Percentiles rank a stretch among this genome's conserved stretches.
Conservation (phyloP, 2,113 vertebrate species). For the Cisticola juncidis region DNA sequence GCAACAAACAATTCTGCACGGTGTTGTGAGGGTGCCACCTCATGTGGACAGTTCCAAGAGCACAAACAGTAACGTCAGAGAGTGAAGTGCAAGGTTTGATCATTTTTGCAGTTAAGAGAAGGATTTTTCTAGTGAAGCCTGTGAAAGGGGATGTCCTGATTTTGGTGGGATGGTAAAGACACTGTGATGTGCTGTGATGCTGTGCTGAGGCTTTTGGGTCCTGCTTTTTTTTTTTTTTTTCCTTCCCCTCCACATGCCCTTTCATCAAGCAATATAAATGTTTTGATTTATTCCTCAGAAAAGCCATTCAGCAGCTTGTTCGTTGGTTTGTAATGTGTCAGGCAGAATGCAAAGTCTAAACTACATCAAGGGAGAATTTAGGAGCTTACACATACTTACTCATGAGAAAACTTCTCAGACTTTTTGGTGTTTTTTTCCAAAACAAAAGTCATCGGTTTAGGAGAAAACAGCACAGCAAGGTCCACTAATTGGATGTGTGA, state of each 20-base stretch:
- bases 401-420: not conserved
- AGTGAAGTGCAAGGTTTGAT: not conserved
- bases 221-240: not conserved
- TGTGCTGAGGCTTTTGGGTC: not conserved
- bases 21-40: not conserved
- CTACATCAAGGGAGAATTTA: not conserved
- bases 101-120: not conserved
- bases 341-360: not conserved
- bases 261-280: not conserved
- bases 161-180: not conserved
- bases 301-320: not conserved
- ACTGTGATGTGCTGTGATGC: not conserved
- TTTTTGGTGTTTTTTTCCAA: not conserved
- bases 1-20: not conserved
- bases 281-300: not conserved
- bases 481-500: not conserved
- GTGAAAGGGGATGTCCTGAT: not conserved
- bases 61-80: not conserved
- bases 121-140: not conserved
- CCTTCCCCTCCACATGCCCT: accelerated
- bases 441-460: not conserved
- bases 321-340: not conserved
- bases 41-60: not conserved
- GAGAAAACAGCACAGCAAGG: not conserved
- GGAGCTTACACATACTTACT: not conserved